A percentile compares a stretch with the other conserved stretches of the same genome.
These are phyloP conservation scores for Sicus ferrugineus DNA, from an alignment of 2,888 invertebrate genomes.

Conservation along the genomic window DNA sequence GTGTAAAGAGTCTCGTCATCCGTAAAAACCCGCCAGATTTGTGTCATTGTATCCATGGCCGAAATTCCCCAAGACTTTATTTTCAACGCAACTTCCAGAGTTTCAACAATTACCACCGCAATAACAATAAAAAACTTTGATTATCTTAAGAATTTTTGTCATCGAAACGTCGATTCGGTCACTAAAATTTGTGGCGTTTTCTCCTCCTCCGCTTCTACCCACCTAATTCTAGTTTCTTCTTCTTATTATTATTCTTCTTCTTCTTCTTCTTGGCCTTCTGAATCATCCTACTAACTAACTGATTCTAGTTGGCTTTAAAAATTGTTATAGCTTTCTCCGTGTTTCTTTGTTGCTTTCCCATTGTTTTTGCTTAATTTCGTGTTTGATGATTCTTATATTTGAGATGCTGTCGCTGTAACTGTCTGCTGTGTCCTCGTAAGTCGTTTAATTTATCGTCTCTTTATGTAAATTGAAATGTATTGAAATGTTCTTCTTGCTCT, in stretches of 20 bases:
- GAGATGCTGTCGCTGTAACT: not conserved
- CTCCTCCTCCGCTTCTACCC: too few species aligned
- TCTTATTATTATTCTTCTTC: not conserved
- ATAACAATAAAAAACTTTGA: too few species aligned
- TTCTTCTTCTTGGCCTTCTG: not conserved
- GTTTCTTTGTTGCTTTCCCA: not conserved
- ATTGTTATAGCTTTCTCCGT: slow-evolving; percentile 22
- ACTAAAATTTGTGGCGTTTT: too few species aligned
- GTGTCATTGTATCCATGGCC: too few species aligned
- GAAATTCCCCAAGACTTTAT: too few species aligned
- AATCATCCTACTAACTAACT: slow-evolving; percentile 38
- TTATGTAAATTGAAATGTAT: slow-evolving; percentile 43
- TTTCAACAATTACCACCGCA: too few species aligned
- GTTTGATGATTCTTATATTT: not conserved
- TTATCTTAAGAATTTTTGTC: too few species aligned
- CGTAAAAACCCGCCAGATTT: too few species aligned
- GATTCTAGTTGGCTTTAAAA: slow-evolving; percentile 31
- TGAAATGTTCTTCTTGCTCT: slow-evolving; percentile 20
- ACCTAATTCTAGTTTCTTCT: not conserved
- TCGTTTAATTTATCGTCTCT: slow-evolving; percentile 45
- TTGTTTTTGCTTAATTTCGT: not conserved
- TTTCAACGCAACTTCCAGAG: too few species aligned
- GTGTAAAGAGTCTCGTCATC: too few species aligned
- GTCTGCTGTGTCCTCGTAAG: not conserved
- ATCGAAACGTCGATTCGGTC: too few species aligned